Conservation (phyloP, 92 coral and sea anemone genomes). For the Porites lobata region DNA sequence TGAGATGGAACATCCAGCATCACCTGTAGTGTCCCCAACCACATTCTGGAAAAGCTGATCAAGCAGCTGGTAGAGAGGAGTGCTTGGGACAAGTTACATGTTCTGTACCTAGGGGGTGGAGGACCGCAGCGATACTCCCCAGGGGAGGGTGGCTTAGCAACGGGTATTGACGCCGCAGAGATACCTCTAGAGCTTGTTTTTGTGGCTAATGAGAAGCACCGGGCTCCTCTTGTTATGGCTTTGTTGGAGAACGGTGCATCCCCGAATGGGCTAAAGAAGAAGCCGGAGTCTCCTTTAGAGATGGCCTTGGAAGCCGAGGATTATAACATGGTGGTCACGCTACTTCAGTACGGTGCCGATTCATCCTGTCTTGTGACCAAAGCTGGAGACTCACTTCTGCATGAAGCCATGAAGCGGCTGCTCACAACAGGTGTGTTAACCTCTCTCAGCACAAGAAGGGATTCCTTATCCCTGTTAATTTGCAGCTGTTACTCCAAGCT, state of each 20-base stretch:
- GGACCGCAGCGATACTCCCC: constrained; percentile 78
- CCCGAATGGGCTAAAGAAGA: constrained; percentile 53
- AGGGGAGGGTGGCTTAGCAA: constrained; percentile 88
- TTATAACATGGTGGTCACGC: constrained; percentile 40
- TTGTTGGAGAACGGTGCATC: constrained; percentile 68
- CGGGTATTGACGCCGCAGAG: constrained; percentile 67
- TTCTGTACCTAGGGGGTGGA: constrained; percentile 90
- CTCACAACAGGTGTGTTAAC: constrained; percentile 47
- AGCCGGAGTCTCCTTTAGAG: constrained; percentile 37
- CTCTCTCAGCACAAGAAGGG: no score
- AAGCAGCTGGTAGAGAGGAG: constrained; percentile 58
- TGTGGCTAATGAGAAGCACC: constrained; percentile 24
- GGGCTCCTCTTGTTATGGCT: constrained; percentile 51
- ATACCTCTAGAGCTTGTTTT: constrained; percentile 81
- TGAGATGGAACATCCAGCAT: constrained; percentile 81
- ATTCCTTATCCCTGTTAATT: neutral
- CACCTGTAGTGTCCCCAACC: constrained; percentile 70
- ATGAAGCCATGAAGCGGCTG: constrained; percentile 56
- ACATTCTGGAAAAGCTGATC: constrained; percentile 60
- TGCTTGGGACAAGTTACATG: constrained; percentile 82
- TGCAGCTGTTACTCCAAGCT: neutral
- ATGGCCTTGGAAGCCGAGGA: constrained; percentile 54
- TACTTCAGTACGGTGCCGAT: constrained; percentile 68
- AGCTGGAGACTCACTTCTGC: constrained; percentile 58
- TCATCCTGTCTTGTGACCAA: constrained; percentile 41